Percentiles rank a stretch among this genome's conserved stretches.
Evolutionary conservation across 2,797 vertebrate genomes (phyloP).

Genomic region (Mormyrops boulengeri): DNA sequence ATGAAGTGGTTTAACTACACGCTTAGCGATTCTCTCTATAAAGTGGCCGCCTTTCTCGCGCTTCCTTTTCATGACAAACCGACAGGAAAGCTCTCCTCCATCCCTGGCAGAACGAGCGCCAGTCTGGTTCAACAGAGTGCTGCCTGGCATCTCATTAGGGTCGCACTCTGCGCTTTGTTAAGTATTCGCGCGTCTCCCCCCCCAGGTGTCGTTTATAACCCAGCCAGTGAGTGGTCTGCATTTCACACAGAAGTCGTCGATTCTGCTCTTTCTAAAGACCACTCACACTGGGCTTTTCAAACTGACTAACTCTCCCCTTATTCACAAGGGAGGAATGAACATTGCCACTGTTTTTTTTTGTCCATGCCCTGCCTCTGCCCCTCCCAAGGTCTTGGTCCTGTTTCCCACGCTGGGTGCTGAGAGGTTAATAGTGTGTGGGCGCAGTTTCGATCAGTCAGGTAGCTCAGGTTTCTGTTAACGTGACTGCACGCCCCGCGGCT

Average conservation of each 20-base stretch:
- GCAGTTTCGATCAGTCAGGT: slow-evolving; percentile 89
- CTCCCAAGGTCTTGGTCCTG: slow-evolving; percentile 51
- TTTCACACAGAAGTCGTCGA: slow-evolving; percentile 61
- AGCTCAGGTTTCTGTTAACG: slow-evolving; percentile 84
- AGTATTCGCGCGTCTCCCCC: background rate
- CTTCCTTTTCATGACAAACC: background rate
- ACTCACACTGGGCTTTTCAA: slow-evolving; percentile 33
- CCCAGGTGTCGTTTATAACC: slow-evolving; percentile 39
- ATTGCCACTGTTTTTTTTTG: slow-evolving; percentile 26
- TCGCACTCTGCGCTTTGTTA: background rate
- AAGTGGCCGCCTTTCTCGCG: background rate
- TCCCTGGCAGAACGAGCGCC: background rate
- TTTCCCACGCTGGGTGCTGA: slow-evolving; percentile 74
- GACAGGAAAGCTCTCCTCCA: background rate
- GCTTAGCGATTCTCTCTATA: background rate
- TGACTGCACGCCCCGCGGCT: slow-evolving; percentile 71
- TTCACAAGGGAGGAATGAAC: background rate
- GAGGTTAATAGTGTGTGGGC: slow-evolving; percentile 75
- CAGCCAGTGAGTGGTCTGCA: slow-evolving; percentile 46
- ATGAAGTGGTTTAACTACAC: background rate
- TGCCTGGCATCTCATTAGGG: background rate
- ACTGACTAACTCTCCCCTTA: background rate
- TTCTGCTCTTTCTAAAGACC: slow-evolving; percentile 57
- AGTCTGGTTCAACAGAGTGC: background rate
- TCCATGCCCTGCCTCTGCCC: background rate